Percentiles rank a stretch among this genome's conserved stretches.
Evolutionary conservation across 2,888 invertebrate genomes (phyloP).

Genomic region (Micropterix aruncella): DNA sequence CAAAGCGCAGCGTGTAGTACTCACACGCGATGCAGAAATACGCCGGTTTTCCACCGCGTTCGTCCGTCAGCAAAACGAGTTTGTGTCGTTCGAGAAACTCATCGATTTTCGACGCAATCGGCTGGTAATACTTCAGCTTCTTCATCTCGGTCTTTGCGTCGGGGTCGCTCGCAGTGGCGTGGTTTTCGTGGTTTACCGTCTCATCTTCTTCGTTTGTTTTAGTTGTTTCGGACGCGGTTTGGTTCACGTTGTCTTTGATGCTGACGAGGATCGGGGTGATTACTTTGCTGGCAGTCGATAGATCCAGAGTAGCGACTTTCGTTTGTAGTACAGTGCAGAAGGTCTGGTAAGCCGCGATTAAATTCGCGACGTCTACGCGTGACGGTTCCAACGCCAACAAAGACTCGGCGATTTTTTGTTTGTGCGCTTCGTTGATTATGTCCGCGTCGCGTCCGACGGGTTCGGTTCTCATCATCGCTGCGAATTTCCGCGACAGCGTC

Average conservation of each 20-base stretch:
- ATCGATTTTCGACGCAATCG: conserved; percentile 27
- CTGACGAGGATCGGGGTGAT: conserved; percentile 37
- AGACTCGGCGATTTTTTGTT: conserved; percentile 24
- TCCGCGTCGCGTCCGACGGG: conserved; percentile 19
- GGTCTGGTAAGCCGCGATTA: conserved; percentile 26
- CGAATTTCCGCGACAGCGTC: conserved; percentile 30
- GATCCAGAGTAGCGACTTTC: conserved; percentile 24
- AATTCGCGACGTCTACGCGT: conserved; percentile 25
- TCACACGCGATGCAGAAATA: conserved; percentile 36
- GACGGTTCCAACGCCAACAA: conserved; percentile 30
- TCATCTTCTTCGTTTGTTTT: conserved; percentile 32
- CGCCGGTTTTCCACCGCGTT: conserved; percentile 32
- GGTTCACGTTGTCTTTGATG: conserved; percentile 34
- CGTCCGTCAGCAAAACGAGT: conserved; percentile 27
- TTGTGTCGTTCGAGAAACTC: conserved; percentile 28
- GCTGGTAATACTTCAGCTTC: conserved; percentile 33
- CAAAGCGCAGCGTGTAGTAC: conserved; percentile 31
- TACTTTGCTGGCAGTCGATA: conserved; percentile 25
- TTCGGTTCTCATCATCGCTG: conserved; percentile 27
- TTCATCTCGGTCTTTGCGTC: conserved; percentile 25
- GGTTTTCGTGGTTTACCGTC: no score
- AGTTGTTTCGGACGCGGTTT: conserved; percentile 28
- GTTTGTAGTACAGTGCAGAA: conserved; percentile 23
- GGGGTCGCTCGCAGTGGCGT: conserved; percentile 21
- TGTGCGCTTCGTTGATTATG: conserved; percentile 24